Percentiles rank a stretch among this genome's conserved stretches.
Conservation (phyloP, 2,797 vertebrate species). For the Ficedula albicollis region DNA sequence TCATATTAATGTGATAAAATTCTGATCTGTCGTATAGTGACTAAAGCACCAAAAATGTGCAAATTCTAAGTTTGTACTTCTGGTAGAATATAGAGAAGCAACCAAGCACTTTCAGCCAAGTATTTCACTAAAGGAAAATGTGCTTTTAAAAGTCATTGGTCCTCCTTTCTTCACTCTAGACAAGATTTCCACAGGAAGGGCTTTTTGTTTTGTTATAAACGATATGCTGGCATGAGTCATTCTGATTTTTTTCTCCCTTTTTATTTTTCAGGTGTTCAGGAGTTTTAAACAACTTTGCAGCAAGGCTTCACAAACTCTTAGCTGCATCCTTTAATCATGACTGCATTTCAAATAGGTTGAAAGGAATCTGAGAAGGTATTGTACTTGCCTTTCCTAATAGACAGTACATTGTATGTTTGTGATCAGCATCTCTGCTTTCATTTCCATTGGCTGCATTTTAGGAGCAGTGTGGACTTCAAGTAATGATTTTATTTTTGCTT, state of each 20-base stretch:
- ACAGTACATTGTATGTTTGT: not conserved
- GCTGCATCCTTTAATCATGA: conserved; percentile 79
- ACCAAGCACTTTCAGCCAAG: not conserved
- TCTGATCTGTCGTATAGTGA: not conserved
- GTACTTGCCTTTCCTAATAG: not conserved
- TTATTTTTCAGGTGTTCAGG: conserved; percentile 77
- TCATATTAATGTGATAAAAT: not conserved
- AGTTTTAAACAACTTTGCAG: conserved; percentile 59
- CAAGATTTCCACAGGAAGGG: not conserved
- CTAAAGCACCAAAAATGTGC: not conserved
- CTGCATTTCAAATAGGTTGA: conserved; percentile 84
- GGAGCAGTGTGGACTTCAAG: not conserved
- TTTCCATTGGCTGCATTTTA: not conserved
- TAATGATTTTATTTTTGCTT: not conserved
- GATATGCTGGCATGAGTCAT: not conserved
- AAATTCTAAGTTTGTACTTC: not conserved
- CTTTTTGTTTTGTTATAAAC: not conserved
- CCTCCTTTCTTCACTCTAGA: not conserved
- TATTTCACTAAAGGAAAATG: not conserved
- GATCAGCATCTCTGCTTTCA: not conserved
- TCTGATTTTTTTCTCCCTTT: conserved; percentile 31
- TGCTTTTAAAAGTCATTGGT: not conserved
- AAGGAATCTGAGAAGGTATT: conserved; percentile 76
- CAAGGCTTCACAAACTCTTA: conserved; percentile 54
- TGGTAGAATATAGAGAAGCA: not conserved